A percentile compares a stretch with the other conserved stretches of the same genome.
phyloP scores from a whole-genome alignment of 2,113 vertebrate species.

The Neomonachus schauinslandi region DNA sequence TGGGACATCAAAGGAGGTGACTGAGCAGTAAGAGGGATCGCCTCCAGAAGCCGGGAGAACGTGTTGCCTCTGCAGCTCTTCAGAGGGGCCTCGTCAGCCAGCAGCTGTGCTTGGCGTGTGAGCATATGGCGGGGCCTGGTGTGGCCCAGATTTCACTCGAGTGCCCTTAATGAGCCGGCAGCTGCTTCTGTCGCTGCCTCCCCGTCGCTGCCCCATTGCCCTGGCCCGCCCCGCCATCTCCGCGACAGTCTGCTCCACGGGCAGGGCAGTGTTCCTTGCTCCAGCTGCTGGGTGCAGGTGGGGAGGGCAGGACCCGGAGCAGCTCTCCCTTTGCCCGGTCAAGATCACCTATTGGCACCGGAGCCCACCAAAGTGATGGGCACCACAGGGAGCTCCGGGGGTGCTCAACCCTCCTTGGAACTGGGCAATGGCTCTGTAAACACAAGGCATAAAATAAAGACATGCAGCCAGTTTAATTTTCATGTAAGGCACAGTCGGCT shows the following conservation, averaged over 20 bases:
- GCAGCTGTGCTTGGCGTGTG: conserved; percentile 71
- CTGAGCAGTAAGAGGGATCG: background rate
- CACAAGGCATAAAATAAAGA: background rate
- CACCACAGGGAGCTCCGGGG: background rate
- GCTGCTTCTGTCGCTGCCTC: conserved; percentile 41
- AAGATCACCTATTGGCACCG: background rate
- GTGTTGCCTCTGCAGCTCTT: background rate
- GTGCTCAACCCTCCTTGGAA: background rate
- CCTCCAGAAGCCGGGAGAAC: background rate
- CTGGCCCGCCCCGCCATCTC: background rate
- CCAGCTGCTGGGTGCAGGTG: background rate
- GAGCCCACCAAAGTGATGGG: background rate
- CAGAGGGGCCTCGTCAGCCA: fast-evolving
- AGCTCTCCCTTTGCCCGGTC: background rate
- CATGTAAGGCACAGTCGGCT: background rate
- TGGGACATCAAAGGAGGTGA: background rate
- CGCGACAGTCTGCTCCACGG: background rate
- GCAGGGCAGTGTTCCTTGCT: background rate
- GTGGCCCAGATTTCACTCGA: conserved; percentile 64
- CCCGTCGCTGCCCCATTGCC: background rate
- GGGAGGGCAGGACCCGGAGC: background rate
- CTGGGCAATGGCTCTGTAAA: background rate
- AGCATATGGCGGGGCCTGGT: conserved; percentile 74
- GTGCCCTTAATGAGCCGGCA: conserved; percentile 60
- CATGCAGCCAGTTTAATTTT: background rate